Conservation (phyloP, 2,797 vertebrate genomes). For the Pangasius krempfi region DNA sequence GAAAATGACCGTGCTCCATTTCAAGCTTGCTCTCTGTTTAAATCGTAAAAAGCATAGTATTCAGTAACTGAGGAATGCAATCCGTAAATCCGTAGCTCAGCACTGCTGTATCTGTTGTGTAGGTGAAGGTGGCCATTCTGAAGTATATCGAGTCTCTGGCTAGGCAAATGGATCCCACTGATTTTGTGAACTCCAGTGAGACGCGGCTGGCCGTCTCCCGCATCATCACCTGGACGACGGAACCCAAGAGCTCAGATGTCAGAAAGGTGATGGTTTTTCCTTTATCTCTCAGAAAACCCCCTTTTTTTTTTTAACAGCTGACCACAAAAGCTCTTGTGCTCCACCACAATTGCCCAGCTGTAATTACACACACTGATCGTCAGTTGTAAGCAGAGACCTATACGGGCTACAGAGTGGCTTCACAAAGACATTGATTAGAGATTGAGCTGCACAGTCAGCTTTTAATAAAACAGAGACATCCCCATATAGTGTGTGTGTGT, state of each 20-base stretch:
- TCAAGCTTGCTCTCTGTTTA: background rate
- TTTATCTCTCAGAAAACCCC: background rate
- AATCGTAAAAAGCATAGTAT: background rate
- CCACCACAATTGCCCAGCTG: conserved; percentile 7
- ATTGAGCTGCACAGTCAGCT: background rate
- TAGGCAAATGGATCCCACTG: conserved; percentile 92
- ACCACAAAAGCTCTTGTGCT: background rate
- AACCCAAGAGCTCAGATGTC: conserved; percentile 96
- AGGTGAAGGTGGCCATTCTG: conserved; percentile 95
- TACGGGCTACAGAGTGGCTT: background rate
- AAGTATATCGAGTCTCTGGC: conserved; percentile 91
- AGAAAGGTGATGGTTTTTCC: conserved; percentile 82
- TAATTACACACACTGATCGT: conserved; percentile 1
- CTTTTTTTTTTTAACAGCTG: background rate
- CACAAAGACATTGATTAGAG: background rate
- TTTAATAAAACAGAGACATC: background rate
- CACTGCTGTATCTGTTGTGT: conserved; percentile 38
- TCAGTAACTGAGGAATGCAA: background rate
- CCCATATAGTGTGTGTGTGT: no score
- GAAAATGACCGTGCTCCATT: background rate
- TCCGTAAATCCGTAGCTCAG: no score
- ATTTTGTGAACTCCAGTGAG: conserved; percentile 95
- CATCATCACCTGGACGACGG: conserved; percentile 97
- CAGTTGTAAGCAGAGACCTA: background rate
- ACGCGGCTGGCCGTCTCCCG: conserved; percentile 93